Percentiles rank a stretch among this genome's conserved stretches.
These are phyloP conservation scores for Megaceryle torquata DNA, from an alignment of 2,113 vertebrate genomes.

Conservation along the genomic window DNA sequence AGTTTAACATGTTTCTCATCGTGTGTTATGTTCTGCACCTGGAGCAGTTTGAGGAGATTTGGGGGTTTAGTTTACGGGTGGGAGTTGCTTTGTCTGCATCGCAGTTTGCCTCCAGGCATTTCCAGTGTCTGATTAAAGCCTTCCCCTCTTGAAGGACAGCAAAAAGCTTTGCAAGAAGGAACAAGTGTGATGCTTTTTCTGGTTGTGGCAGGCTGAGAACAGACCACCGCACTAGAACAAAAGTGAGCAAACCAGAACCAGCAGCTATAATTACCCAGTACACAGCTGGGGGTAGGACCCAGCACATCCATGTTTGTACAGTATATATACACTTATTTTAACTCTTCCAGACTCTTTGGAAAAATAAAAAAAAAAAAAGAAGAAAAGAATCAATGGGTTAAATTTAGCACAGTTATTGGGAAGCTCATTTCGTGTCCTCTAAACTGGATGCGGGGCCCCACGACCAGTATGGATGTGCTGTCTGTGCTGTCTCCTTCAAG, in stretches of 20 bases:
- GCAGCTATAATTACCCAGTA: not conserved
- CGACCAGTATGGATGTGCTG: not conserved
- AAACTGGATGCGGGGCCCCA: not conserved
- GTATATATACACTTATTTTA: not conserved
- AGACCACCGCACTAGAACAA: slow-evolving; percentile 51
- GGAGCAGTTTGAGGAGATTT: not conserved
- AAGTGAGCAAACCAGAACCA: not conserved
- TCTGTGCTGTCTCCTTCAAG: not conserved
- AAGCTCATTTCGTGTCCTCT: no score
- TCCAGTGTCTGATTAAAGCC: not conserved
- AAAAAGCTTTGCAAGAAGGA: slow-evolving; percentile 37
- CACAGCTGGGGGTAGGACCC: not conserved
- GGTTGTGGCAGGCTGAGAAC: not conserved
- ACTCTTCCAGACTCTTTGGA: not conserved
- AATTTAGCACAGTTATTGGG: not conserved
- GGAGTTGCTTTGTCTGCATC: not conserved
- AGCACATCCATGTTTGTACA: not conserved
- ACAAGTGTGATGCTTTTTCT: slow-evolving; percentile 9
- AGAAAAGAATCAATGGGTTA: not conserved
- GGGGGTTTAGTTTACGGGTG: not conserved
- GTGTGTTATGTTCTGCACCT: slow-evolving; percentile 4
- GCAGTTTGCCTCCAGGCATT: not conserved
- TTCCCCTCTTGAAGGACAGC: slow-evolving; percentile 23
- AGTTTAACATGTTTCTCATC: not conserved
- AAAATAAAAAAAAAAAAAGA: no score